phyloP scores from a whole-genome alignment of 2,888 invertebrate genomes.

The Nephrotoma guestfalica region DNA sequence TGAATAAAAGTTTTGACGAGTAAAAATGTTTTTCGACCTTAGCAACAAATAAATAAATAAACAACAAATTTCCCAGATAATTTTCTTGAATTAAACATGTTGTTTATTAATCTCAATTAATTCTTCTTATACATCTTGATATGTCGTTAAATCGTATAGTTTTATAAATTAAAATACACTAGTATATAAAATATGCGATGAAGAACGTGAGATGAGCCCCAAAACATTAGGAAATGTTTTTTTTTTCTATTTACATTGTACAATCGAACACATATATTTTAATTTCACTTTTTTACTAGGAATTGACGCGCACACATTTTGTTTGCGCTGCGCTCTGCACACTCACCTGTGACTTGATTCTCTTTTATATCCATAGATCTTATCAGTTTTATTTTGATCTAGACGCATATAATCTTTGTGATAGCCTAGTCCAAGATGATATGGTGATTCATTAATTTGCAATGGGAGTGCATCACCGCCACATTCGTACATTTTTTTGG shows the following conservation, averaged over 20 bases:
- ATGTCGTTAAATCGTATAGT: neutral
- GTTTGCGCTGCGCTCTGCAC: neutral
- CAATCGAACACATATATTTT: neutral
- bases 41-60: neutral
- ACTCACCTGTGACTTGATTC: slow-evolving; percentile 28
- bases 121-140: neutral
- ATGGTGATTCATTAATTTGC: neutral
- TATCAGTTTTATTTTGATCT: slow-evolving; percentile 10
- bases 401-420: neutral
- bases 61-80: neutral
- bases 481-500: neutral
- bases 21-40: neutral
- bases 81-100: neutral
- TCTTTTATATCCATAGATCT: slow-evolving; percentile 24
- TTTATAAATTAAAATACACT: neutral
- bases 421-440: neutral
- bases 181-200: neutral
- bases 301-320: neutral
- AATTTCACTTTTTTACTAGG: neutral
- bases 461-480: neutral
- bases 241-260: neutral
- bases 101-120: neutral
- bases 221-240: neutral
- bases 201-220: neutral
- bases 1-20: no score